A percentile compares a stretch with the other conserved stretches of the same genome.
These are phyloP conservation scores for Cinara cedri DNA, from an alignment of 2,888 invertebrate genomes.

Conservation along the genomic window DNA sequence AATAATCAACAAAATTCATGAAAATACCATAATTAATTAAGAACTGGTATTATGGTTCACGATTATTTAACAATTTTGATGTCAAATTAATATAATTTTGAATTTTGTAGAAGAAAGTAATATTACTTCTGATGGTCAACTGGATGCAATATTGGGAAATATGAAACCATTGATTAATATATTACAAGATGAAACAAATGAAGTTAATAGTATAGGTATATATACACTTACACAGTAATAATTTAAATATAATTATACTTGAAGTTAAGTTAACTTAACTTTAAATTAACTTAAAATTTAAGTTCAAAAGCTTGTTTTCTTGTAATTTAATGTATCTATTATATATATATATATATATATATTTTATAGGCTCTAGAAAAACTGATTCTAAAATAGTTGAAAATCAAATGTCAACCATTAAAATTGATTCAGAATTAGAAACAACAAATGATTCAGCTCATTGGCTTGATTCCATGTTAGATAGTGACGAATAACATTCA, in stretches of 20 bases:
- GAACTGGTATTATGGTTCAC: too few relatives aligned
- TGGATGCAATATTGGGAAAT: constrained; percentile 39
- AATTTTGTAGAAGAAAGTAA: constrained; percentile 12
- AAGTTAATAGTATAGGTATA: constrained; percentile 12
- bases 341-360: not conserved
- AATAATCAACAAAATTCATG: too few relatives aligned
- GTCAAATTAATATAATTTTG: not conserved
- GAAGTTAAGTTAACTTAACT: too few relatives aligned
- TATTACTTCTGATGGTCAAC: not conserved
- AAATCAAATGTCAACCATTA: not conserved
- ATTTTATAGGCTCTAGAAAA: not conserved
- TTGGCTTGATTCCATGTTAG: constrained; percentile 54
- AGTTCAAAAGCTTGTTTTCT: too few relatives aligned
- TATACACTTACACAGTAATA: not conserved
- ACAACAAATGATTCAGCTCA: constrained; percentile 17
- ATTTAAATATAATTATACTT: not conserved
- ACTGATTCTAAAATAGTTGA: not conserved
- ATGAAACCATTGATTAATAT: constrained; percentile 29
- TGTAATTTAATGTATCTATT: too few relatives aligned
- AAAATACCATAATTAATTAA: too few relatives aligned
- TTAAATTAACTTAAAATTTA: too few relatives aligned
- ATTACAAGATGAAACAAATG: constrained; percentile 32
- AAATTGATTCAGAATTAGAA: constrained; percentile 1
- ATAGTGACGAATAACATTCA: constrained; percentile 25
- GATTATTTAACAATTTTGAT: too few relatives aligned